Evolutionary conservation across 2,797 vertebrate species (phyloP), one percentile per base, ranked within the genome.

Genomic region (Artibeus lituratus): DNA sequence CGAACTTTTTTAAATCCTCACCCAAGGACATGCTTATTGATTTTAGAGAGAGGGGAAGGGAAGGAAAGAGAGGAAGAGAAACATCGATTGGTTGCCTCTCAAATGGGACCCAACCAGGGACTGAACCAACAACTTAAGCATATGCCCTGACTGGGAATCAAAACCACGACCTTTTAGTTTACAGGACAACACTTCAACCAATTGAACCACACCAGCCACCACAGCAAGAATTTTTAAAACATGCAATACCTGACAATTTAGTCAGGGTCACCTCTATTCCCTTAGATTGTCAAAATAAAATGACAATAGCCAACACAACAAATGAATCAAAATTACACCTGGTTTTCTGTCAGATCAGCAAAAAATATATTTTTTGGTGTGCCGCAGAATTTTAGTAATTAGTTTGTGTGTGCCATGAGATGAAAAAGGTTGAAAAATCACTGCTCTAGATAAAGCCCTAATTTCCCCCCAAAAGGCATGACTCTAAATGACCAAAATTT

Each of bases 401-500:
- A 65, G 62, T n/a, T 65, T 65, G n/a, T 16, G 14, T n/a, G 62
- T n/a, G 62, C 62, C 14, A 65, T n/a, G 62, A 65, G 62, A 65
- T n/a, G 32, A n/a, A 65, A 65, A 65, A 65, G 32, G 32, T n/a
- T 65, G 15, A 65, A n/a, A 62, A 70, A 39, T 39, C 1, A 0
- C 67, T 70, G 67, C 59, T 90, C 72, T 49, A 90, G 32, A 67
- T 81, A 90, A 92, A 94, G n/a, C 4, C 6, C 59, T 81, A 53
- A 87, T 90, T 62, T 72, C 49, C 10, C 53, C 53, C 53, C 21
- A 92, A 88, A 65, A 90, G 26, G 74, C 53, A n/a, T 57, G 72
- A 90, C 59, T 89, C 35, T 44, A 95, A 92, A 80, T 39, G 19
- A 88, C 14, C 49, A 87, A 92, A 91, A 92, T 39, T 94, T 39